Evolutionary conservation across 2,888 invertebrate species (phyloP).

Genomic region (Neria commutata): DNA sequence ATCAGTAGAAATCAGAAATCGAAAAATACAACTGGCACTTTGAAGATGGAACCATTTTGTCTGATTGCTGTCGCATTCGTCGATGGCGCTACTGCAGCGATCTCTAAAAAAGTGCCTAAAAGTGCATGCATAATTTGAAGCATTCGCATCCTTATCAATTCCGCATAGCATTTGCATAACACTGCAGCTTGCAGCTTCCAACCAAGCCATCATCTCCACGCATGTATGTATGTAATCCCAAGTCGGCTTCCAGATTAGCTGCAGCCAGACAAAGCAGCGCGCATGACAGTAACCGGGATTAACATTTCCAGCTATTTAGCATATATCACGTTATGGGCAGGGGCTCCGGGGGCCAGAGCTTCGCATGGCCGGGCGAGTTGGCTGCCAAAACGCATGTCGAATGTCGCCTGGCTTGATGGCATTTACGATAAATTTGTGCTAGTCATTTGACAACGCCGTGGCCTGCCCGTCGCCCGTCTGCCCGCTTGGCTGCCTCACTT

Average conservation of each 20-base stretch:
- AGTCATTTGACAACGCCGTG: constrained; percentile 51
- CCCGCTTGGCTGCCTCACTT: constrained; percentile 13
- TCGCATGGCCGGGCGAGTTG: constrained; percentile 13
- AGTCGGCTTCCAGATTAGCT: constrained; percentile 5
- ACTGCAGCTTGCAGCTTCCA: constrained; percentile 18
- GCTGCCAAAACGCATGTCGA: constrained; percentile 34
- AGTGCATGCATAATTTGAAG: too few relatives aligned
- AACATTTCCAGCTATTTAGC: constrained; percentile 18
- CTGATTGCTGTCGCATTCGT: too few relatives aligned
- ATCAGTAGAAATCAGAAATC: not conserved
- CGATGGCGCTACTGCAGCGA: too few relatives aligned
- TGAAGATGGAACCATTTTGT: too few relatives aligned
- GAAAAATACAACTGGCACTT: not conserved
- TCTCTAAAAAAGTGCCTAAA: too few relatives aligned
- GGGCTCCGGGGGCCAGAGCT: too few relatives aligned
- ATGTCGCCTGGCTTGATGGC: constrained; percentile 45
- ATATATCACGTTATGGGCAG: too few relatives aligned
- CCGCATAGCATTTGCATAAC: constrained; percentile 47
- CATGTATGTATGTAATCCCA: constrained; percentile 8
- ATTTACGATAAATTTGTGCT: constrained; percentile 59
- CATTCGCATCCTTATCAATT: constrained; percentile 1
- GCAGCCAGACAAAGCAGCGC: not conserved
- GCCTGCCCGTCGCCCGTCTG: constrained; percentile 28
- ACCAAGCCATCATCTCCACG: constrained; percentile 35
- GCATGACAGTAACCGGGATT: constrained; percentile 45